Conservation (phyloP, 2,113 vertebrate genomes). For the cattle (Bos taurus) region DNA sequence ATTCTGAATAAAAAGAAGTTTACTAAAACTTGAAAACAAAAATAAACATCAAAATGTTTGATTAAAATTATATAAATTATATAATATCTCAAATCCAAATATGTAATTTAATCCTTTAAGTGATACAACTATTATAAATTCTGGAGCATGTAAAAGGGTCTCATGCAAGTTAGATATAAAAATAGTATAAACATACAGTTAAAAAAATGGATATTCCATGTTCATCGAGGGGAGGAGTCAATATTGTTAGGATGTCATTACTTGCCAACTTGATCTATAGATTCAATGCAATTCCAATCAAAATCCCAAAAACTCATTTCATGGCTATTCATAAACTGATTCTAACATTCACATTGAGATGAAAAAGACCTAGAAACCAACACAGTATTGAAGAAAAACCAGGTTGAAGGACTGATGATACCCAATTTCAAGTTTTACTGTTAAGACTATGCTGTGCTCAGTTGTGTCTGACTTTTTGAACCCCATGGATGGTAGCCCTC, state of each 20-base stretch:
- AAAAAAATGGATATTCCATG: background rate
- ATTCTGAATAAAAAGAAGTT: background rate
- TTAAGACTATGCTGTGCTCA: background rate
- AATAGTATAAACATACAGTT: background rate
- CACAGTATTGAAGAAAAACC: background rate
- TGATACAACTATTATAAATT: background rate
- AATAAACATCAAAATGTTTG: background rate
- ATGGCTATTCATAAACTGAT: background rate
- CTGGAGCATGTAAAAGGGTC: background rate
- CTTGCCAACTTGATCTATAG: background rate
- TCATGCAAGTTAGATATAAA: background rate
- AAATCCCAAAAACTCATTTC: background rate
- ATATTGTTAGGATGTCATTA: background rate
- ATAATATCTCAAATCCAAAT: background rate
- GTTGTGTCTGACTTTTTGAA: background rate
- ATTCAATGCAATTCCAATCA: background rate
- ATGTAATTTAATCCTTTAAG: background rate
- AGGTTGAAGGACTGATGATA: background rate
- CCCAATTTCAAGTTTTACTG: background rate
- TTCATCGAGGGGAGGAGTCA: background rate
- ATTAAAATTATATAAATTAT: background rate
- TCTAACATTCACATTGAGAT: background rate
- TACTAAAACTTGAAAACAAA: background rate
- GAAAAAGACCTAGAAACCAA: background rate
- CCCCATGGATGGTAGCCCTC: background rate